Evolutionary conservation across 2,113 vertebrate species (phyloP), one percentile per base, ranked within the genome.

Genomic region (Danionella cerebrum): DNA sequence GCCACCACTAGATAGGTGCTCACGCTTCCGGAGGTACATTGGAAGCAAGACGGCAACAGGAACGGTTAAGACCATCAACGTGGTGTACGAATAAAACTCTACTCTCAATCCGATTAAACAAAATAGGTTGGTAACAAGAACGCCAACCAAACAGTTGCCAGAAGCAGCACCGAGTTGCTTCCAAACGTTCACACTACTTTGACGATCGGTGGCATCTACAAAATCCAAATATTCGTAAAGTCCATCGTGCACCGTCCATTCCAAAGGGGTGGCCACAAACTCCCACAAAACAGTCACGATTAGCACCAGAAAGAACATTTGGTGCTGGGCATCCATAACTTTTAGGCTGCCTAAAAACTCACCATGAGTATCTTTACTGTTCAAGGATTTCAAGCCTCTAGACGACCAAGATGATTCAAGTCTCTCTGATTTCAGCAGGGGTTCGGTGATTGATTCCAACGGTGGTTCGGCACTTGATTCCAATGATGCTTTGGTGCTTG

Each of bases 161-260:
- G 63, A 74, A 0, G 86, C 85, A 0, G 75, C 77, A 0, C 94
- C 94, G 29, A 89, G 45, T 5, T 84, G 55, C 22, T 78, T 79
- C 92, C 92, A 95, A 12, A 82, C 13, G 78, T 83, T 83, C 6
- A 87, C 76, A 57, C 14, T 75, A 50, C 73, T 13, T 16, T 91
- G 84, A 5, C 80, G 82, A 59, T 94, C 93, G 0, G 91, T 84
- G 1, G 91, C 89, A 0, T 97, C 93, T 0, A 92, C 88, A 0
- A 89, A 92, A 75, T 96, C 93, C 0, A 97, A 81, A 36, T 93
- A 94, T 25, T 97, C 93, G 0, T 89, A 92, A 9, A 95, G 77
- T 2, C 87, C 89, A 27, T 97, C 92, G 0, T 94, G 90, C 0
- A 84, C 86, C 1, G 82, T 84, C 88, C 88, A 83, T 5, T 89